phyloP scores from a whole-genome alignment of 2,888 invertebrate species.

The Eupithecia centaureata region DNA sequence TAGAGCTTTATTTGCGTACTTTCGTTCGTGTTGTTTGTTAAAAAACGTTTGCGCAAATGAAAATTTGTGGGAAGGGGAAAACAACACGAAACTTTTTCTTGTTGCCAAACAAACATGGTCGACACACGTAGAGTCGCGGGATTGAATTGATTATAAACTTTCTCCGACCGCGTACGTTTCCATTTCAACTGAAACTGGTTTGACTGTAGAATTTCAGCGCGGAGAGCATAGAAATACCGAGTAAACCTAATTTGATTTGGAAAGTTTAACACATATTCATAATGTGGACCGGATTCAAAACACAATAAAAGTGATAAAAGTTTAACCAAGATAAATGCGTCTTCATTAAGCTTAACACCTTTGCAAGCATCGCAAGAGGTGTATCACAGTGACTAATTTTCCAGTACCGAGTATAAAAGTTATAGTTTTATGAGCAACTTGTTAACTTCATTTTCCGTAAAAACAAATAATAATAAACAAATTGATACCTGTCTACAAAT shows the following conservation, averaged over 20 bases:
- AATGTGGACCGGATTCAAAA: neutral
- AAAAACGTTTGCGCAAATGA: constrained; percentile 50
- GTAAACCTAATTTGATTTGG: constrained; percentile 38
- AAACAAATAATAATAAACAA: no score
- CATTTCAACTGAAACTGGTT: constrained; percentile 39
- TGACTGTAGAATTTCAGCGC: constrained; percentile 27
- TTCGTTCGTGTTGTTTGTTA: constrained; percentile 52
- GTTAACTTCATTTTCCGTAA: no score
- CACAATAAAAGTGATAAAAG: neutral
- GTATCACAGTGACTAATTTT: neutral
- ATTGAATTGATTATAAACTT: constrained; percentile 71
- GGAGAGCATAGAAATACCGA: constrained; percentile 30
- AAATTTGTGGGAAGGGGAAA: constrained; percentile 44
- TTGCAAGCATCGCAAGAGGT: neutral
- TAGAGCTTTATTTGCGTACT: constrained; percentile 46
- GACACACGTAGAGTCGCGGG: constrained; percentile 57
- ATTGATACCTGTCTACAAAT: no score
- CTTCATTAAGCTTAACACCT: neutral
- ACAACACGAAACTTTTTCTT: constrained; percentile 55
- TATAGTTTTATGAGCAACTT: no score
- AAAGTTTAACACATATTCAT: neutral
- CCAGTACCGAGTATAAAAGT: neutral
- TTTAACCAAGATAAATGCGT: neutral
- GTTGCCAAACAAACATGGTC: constrained; percentile 59
- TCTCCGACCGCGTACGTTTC: constrained; percentile 43